Conservation (phyloP, 92 coral and sea anemone genomes). For the Ricordea florida region DNA sequence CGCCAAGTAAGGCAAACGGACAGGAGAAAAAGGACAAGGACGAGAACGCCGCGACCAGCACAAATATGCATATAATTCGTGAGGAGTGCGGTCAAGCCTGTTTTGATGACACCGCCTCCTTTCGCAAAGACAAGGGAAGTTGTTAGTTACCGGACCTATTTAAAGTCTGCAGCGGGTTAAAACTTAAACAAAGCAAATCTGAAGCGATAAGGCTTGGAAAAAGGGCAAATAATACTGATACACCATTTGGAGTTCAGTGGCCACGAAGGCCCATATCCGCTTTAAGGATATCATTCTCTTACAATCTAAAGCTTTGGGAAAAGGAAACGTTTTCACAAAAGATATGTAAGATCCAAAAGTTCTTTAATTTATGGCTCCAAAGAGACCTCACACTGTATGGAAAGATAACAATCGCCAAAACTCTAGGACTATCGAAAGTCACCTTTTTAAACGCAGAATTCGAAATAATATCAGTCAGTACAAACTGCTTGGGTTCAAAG, state of each 20-base stretch:
- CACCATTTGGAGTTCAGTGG: too few relatives aligned
- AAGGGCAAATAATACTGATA: background rate
- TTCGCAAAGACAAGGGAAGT: background rate
- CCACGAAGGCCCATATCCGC: background rate
- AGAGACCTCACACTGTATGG: too few relatives aligned
- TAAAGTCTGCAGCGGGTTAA: too few relatives aligned
- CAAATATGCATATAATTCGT: too few relatives aligned
- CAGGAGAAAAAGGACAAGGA: too few relatives aligned
- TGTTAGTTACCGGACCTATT: background rate
- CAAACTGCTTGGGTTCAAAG: background rate
- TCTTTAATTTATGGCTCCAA: too few relatives aligned
- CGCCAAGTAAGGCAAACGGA: too few relatives aligned
- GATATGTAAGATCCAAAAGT: constrained; percentile 32
- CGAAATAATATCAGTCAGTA: background rate
- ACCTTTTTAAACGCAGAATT: too few relatives aligned
- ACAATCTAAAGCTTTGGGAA: background rate
- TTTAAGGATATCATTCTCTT: background rate
- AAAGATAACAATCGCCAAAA: too few relatives aligned
- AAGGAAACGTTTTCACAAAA: background rate
- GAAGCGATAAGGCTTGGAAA: constrained; percentile 4
- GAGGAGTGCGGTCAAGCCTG: too few relatives aligned
- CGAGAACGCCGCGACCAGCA: too few relatives aligned
- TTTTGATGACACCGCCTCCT: background rate
- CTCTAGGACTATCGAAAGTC: too few relatives aligned
- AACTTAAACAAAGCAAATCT: background rate